Evolutionary conservation across 2,797 vertebrate genomes (phyloP).

Genomic region (Poeciliopsis gracilis): DNA sequence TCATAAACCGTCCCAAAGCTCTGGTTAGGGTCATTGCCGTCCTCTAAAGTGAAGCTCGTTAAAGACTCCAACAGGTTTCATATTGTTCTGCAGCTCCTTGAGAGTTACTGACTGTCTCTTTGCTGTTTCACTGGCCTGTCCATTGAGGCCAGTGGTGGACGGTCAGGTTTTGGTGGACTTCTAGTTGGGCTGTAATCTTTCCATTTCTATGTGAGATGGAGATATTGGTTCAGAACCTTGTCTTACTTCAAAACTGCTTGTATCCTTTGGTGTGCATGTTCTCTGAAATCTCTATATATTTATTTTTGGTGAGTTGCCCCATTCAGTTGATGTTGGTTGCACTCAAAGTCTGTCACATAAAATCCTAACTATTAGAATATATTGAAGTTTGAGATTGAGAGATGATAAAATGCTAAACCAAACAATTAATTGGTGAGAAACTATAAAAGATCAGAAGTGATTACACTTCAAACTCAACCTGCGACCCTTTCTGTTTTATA

Average conservation of each 20-base stretch:
- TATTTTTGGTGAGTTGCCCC: too few species aligned
- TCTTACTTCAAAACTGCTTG: not conserved
- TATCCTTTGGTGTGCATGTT: too few species aligned
- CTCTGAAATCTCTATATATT: too few species aligned
- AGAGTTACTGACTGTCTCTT: not conserved
- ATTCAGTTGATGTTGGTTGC: too few species aligned
- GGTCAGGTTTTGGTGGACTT: not conserved
- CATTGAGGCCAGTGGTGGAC: not conserved
- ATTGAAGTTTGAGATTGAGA: not conserved
- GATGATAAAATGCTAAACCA: not conserved
- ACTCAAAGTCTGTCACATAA: not conserved
- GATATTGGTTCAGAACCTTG: not conserved
- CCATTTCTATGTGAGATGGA: not conserved
- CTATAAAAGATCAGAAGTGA: conserved; percentile 20
- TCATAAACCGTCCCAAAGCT: not conserved
- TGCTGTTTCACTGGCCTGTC: not conserved
- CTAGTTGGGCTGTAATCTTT: not conserved
- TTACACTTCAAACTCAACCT: conserved; percentile 31
- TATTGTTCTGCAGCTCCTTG: not conserved
- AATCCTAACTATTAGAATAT: not conserved
- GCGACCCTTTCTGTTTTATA: conserved; percentile 3
- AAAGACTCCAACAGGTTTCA: not conserved
- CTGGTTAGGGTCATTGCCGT: not conserved
- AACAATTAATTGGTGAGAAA: not conserved
- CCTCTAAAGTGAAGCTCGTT: not conserved